A percentile compares a stretch with the other conserved stretches of the same genome.
These are phyloP conservation scores for Drosophila kurseongensis DNA, from an alignment of 1,140 invertebrate species.

Conservation along the genomic window DNA sequence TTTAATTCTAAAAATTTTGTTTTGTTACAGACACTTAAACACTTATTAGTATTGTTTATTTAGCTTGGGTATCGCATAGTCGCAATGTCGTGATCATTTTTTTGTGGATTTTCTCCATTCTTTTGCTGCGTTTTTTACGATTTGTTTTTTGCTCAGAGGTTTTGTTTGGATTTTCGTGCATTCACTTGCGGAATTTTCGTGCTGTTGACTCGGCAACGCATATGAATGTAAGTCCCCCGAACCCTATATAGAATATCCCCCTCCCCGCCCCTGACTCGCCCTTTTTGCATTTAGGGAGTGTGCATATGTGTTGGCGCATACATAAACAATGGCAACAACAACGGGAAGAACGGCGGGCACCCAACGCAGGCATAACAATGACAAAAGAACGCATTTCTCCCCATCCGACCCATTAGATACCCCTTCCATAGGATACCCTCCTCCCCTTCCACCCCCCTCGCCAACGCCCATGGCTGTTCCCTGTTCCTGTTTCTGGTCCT, in stretches of 20 bases:
- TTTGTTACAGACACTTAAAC: neutral
- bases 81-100: neutral
- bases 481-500: slow-evolving; percentile 45
- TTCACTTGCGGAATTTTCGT: slow-evolving; percentile 81
- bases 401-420: slow-evolving; percentile 33
- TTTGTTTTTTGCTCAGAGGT: slow-evolving; percentile 46
- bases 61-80: slow-evolving; percentile 11
- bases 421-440: neutral
- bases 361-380: slow-evolving; percentile 67
- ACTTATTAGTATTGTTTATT: neutral
- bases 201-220: slow-evolving; percentile 77
- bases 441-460: too few relatives aligned
- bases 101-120: slow-evolving; percentile 18
- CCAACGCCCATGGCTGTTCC: slow-evolving; percentile 10
- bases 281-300: slow-evolving; percentile 33
- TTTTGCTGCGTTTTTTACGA: slow-evolving; percentile 19
- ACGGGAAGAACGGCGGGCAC: slow-evolving; percentile 25
- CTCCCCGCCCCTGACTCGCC: slow-evolving; percentile 1
- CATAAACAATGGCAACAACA: slow-evolving; percentile 79
- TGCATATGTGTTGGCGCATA: slow-evolving; percentile 80
- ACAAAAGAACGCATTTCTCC: slow-evolving; percentile 76
- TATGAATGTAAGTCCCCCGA: slow-evolving; percentile 72
- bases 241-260: slow-evolving; percentile 41
- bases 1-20: too few relatives aligned
- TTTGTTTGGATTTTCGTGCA: slow-evolving; percentile 80